A percentile compares a stretch with the other conserved stretches of the same genome.
phyloP scores from a whole-genome alignment of 2,113 vertebrate genomes.

The Psittacara wagleri region DNA sequence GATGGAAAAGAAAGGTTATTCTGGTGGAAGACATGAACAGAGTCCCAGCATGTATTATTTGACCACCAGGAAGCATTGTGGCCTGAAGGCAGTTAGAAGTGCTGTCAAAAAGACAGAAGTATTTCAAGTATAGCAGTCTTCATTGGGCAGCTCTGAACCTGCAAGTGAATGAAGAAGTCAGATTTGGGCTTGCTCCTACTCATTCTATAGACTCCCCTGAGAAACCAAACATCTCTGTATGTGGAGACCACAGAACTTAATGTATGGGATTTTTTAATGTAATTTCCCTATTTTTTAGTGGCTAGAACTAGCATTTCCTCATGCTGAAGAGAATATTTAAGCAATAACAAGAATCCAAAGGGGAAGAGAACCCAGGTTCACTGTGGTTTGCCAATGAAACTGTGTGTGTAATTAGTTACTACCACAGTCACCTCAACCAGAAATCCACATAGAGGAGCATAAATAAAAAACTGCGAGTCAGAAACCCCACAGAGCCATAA shows the following conservation, averaged over 20 bases:
- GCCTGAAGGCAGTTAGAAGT: not conserved
- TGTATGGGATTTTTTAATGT: rapidly evolving
- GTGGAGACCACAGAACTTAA: not conserved
- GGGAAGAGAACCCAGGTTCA: not conserved
- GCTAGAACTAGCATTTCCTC: not conserved
- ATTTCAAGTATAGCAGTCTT: not conserved
- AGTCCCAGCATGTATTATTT: not conserved
- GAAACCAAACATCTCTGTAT: not conserved
- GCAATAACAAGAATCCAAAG: not conserved
- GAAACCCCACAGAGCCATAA: not conserved
- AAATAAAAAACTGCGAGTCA: not conserved
- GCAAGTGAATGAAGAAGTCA: not conserved
- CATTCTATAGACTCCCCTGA: not conserved
- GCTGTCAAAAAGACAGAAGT: not conserved
- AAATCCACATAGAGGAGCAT: not conserved
- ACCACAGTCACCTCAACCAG: not conserved
- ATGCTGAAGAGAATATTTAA: not conserved
- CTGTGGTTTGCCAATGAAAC: not conserved
- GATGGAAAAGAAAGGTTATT: not conserved
- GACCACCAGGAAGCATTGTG: not conserved
- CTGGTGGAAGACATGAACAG: not conserved
- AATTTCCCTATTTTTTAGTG: not conserved
- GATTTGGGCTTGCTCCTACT: not conserved
- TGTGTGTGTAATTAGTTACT: not conserved
- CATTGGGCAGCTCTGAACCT: not conserved